These are phyloP conservation scores for Falco cherrug DNA, from an alignment of 2,797 vertebrate genomes.

Conservation along the genomic window DNA sequence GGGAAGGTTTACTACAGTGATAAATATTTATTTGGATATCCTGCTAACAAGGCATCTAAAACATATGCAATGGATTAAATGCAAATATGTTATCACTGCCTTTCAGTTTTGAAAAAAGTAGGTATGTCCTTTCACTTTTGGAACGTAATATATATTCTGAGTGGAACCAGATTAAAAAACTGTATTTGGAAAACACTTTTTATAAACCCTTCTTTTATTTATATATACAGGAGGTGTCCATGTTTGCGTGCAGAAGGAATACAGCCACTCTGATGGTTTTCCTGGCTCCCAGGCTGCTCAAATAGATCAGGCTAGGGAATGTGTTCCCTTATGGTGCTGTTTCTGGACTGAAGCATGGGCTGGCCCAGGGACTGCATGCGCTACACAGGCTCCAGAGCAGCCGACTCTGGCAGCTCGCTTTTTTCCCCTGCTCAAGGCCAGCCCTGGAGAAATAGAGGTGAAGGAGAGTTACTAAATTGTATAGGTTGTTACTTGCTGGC, in stretches of 20 bases:
- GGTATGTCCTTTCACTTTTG: neutral
- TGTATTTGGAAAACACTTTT: neutral
- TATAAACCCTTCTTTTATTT: neutral
- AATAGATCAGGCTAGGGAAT: neutral
- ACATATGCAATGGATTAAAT: neutral
- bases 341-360: neutral
- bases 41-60: neutral
- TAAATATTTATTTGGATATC: conserved; percentile 17
- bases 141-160: neutral
- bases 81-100: neutral
- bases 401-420: neutral
- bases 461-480: neutral
- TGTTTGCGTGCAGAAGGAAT: neutral
- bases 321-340: neutral
- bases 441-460: neutral
- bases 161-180: neutral
- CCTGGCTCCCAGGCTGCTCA: neutral
- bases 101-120: neutral
- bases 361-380: neutral
- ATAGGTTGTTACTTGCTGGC: neutral
- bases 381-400: neutral
- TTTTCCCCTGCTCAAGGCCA: neutral
- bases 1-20: neutral
- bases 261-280: neutral
- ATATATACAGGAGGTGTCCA: neutral